phyloP scores from a whole-genome alignment of 2,113 vertebrate species.

The Diphyllodes magnificus region DNA sequence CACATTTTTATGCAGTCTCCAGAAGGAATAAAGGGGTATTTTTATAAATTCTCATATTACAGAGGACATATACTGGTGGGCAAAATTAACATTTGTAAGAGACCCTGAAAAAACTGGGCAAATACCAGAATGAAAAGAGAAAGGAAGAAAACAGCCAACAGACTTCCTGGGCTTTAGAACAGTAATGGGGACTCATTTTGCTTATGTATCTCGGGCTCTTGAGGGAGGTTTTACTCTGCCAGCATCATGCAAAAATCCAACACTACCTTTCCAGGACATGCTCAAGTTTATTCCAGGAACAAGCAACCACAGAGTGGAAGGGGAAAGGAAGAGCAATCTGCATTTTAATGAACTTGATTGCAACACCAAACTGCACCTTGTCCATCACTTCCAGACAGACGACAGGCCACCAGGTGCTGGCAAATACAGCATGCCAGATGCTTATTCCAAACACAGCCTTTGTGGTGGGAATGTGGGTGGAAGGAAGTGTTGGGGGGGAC shows the following conservation, averaged over 20 bases:
- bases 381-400: background rate
- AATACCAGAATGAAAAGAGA: background rate
- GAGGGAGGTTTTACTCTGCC: background rate
- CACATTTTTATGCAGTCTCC: background rate
- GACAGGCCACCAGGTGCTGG: background rate
- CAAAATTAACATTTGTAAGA: background rate
- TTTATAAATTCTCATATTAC: background rate
- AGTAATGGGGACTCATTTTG: background rate
- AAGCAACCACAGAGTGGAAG: background rate
- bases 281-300: background rate
- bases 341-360: background rate
- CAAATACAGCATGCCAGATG: background rate
- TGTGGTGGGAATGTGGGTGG: background rate
- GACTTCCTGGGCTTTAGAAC: background rate
- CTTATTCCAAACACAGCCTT: background rate
- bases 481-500: too few relatives aligned
- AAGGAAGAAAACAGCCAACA: background rate
- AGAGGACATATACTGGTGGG: background rate
- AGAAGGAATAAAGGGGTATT: background rate
- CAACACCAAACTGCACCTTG: background rate
- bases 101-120: background rate
- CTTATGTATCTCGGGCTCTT: background rate
- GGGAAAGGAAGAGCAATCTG: background rate
- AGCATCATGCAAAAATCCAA: background rate
- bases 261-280: rapidly evolving